Conservation (phyloP, 1,140 invertebrate species). For the Melipona quadrifasciata region DNA sequence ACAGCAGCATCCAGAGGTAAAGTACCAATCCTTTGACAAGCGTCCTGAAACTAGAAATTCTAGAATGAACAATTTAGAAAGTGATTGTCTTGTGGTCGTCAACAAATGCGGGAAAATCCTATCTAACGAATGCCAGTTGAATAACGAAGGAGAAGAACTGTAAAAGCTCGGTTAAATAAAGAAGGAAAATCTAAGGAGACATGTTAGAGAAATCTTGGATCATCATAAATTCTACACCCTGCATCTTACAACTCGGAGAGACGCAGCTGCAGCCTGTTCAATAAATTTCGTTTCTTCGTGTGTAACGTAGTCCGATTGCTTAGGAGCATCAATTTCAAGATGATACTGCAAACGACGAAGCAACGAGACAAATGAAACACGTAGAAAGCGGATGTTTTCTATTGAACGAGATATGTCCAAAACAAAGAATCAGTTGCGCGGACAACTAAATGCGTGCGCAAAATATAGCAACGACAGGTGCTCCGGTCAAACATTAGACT, state of each 20-base stretch:
- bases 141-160: background rate
- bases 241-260: background rate
- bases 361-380: background rate
- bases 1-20: conserved; percentile 57
- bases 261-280: conserved; percentile 12
- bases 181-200: background rate
- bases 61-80: background rate
- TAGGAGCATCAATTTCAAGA: background rate
- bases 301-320: no score
- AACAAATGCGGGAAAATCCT: no score
- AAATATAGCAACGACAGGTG: conserved; percentile 61
- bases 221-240: background rate
- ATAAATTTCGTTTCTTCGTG: conserved; percentile 8
- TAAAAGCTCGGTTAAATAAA: background rate
- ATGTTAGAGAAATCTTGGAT: background rate
- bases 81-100: background rate
- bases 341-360: no score
- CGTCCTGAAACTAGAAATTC: background rate
- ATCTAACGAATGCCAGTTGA: no score
- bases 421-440: background rate
- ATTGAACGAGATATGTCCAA: background rate
- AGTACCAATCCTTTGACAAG: background rate
- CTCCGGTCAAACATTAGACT: conserved; percentile 49
- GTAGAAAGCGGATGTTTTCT: background rate
- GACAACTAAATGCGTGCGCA: conserved; percentile 54